A percentile compares a stretch with the other conserved stretches of the same genome.
These are phyloP conservation scores for Hydroisotoma schaefferi DNA, from an alignment of 2,888 invertebrate genomes.

Conservation along the genomic window DNA sequence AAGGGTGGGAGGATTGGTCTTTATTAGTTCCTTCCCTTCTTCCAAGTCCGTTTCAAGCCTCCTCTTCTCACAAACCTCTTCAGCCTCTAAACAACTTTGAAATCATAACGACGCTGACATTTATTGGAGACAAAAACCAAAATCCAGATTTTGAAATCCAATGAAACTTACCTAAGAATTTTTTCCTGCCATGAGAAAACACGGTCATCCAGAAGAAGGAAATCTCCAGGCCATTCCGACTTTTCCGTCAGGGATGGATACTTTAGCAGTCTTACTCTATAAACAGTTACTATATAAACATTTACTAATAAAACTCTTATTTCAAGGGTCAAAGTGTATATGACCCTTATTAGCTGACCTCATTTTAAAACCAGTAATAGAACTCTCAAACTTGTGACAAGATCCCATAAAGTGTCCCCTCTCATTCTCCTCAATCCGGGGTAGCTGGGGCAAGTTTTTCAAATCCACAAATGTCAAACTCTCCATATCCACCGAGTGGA, in stretches of 20 bases:
- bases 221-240: conserved; percentile 21
- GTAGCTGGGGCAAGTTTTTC: conserved; percentile 15
- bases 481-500: conserved; percentile 7
- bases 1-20: conserved; percentile 9
- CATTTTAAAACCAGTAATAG: conserved; percentile 22
- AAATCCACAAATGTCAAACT: conserved; percentile 10
- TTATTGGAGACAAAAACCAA: neutral
- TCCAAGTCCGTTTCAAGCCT: conserved; percentile 28
- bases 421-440: conserved; percentile 22
- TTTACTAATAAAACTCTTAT: neutral
- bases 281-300: neutral
- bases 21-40: conserved; percentile 21
- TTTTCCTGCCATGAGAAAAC: conserved; percentile 37
- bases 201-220: conserved; percentile 31
- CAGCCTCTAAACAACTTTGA: conserved; percentile 24
- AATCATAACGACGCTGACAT: neutral
- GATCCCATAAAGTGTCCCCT: conserved; percentile 20
- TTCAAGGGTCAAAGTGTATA: too few species aligned
- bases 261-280: conserved; percentile 29
- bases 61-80: conserved; percentile 17
- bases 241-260: conserved; percentile 28
- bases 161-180: conserved; percentile 21
- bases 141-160: neutral
- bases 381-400: conserved; percentile 17
- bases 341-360: conserved; percentile 15